These are phyloP conservation scores for Anagyrus pseudococci DNA, from an alignment of 2,888 invertebrate species.

Conservation along the genomic window DNA sequence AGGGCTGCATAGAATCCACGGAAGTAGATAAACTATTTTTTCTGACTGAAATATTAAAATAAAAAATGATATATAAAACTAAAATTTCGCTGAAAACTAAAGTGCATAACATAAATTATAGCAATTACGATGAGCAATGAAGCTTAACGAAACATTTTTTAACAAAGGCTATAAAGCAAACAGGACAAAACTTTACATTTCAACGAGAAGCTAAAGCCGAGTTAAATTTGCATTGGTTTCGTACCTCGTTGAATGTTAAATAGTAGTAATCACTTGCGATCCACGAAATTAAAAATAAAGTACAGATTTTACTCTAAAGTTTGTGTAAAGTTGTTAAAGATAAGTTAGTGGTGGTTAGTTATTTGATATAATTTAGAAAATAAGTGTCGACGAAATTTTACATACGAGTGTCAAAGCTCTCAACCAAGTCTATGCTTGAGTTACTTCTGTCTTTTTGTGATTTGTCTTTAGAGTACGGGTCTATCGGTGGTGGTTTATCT, in stretches of 20 bases:
- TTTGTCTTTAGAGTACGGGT: slow-evolving; percentile 46
- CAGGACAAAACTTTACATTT: slow-evolving; percentile 19
- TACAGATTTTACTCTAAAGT: slow-evolving; percentile 16
- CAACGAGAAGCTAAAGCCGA: slow-evolving; percentile 12
- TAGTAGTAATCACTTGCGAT: slow-evolving; percentile 30
- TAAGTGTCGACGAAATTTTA: slow-evolving; percentile 39
- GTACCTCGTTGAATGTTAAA: slow-evolving; percentile 30
- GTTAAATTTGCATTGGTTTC: slow-evolving; percentile 25
- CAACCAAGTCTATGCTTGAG: slow-evolving; percentile 50
- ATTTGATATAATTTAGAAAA: slow-evolving; percentile 26
- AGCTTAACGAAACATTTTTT: background rate
- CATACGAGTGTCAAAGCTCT: slow-evolving; percentile 51
- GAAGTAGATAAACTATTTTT: slow-evolving; percentile 48
- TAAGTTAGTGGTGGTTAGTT: slow-evolving; percentile 11
- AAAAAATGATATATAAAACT: background rate
- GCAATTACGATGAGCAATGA: slow-evolving; percentile 4
- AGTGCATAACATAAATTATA: background rate
- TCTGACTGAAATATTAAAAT: slow-evolving; percentile 45
- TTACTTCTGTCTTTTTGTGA: slow-evolving; percentile 44
- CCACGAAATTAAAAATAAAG: slow-evolving; percentile 29
- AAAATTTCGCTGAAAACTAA: background rate
- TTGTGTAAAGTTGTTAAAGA: slow-evolving; percentile 19
- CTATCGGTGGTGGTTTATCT: slow-evolving; percentile 56
- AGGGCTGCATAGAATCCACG: slow-evolving; percentile 47
- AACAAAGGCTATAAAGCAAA: slow-evolving; percentile 24